phyloP scores from a whole-genome alignment of 92 coral and sea anemone genomes.

The Pocillopora grandis region DNA sequence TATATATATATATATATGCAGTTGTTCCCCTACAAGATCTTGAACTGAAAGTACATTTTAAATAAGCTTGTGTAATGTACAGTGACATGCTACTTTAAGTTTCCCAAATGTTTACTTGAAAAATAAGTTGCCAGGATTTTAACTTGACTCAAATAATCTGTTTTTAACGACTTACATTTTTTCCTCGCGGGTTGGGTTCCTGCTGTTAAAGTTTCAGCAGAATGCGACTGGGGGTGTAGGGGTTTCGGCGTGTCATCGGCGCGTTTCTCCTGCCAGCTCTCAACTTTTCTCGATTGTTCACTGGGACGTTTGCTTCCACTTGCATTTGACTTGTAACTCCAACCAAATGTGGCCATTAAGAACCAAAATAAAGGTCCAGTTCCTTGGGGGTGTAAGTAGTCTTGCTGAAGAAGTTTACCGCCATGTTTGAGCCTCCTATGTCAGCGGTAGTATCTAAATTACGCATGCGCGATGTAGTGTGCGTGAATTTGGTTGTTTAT shows the following conservation, averaged over 20 bases:
- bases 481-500: background rate
- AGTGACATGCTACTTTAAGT: background rate
- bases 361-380: conserved; percentile 12
- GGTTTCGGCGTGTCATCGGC: conserved; percentile 37
- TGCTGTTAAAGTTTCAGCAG: conserved; percentile 77
- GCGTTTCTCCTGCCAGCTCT: conserved; percentile 82
- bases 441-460: conserved; percentile 35
- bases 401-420: background rate
- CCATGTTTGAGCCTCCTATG: conserved; percentile 30
- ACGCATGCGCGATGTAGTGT: conserved; percentile 28
- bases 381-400: background rate
- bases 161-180: conserved; percentile 45
- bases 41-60: no score
- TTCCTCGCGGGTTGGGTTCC: conserved; percentile 63
- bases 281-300: conserved; percentile 66
- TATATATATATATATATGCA: no score
- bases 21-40: no score
- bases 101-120: background rate
- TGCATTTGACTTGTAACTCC: conserved; percentile 82
- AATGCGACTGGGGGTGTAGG: conserved; percentile 78
- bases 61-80: no score
- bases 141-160: background rate
- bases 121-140: background rate
- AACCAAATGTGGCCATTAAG: conserved; percentile 91
- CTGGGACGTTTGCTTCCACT: conserved; percentile 77